Base-by-base conservation (phyloP, 2,113 vertebrate species). In the Oryzias melastigma region DNA sequence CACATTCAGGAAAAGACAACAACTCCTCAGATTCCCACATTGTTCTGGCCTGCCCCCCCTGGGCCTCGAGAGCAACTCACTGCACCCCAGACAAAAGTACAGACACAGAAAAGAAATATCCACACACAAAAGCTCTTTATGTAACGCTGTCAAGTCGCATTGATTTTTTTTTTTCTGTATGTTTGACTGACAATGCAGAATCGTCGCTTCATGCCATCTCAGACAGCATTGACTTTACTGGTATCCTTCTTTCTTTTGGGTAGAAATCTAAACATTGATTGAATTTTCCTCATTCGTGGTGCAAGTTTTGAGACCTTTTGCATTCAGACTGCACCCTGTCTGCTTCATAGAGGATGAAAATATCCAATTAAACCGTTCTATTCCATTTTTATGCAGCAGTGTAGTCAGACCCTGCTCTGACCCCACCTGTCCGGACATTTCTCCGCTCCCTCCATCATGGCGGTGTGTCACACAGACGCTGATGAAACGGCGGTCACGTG, bases 181-280 rank as follows among this genome's bases (percentile, higher is more conserved):
- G 71, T 82, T 87, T 88, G 86, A 87, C 83, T 86, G 81, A 85
- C 85, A 85, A 84, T 78, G 75, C 79, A 75, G 85, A 87, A 87
- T 80, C 70, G 65, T 77, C 82, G 83, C 73, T 83, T 79, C 71
- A 45, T 71, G 86, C 81, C 78, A 64, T 73, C 80, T 83, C 83
- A 76, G 59, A 81, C 80, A 61, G 48, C 69, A 48, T 49, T 24
- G 60, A 57, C 60, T 81, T 65, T 61, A 50, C 62, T 65, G 68
- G 54, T 58, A 71, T 60, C 66, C 53, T 50, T 69, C 70, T 64
- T 43, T 57, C 35, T 63, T 65, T 75, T 46, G 61, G 65, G 64
- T 52, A 57, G 62, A 83, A 68, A 60, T 62, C 41, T 75, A 63
- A 68, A 60, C n/a, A 22, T 65, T 55, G 71, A 66, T 63, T 64